Base-by-base conservation (phyloP, 2,797 vertebrate genomes). In the Coregonus ussuriensis region DNA sequence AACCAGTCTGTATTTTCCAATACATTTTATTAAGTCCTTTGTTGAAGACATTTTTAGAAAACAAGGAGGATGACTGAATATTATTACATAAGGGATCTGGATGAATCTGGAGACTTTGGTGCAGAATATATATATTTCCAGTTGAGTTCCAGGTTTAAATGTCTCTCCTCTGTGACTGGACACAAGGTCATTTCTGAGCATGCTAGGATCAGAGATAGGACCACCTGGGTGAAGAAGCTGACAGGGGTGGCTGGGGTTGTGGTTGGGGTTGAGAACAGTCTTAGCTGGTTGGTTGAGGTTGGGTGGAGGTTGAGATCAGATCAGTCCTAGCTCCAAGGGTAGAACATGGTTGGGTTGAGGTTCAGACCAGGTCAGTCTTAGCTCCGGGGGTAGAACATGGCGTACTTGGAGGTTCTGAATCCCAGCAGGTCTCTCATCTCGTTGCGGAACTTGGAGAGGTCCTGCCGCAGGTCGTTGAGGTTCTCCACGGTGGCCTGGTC, bases 401-500 rank as follows among this genome's bases (percentile, higher is more conserved):
- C 98, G 18, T 99, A 99, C 92, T 99, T 99, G 79, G 98, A 98
- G 74, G 98, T 99, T 85, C 98, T 95, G 88, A 99, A 99, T 65
- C 98, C 98, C 80, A 99, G 95, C 81, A 99, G 93, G 89, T 99
- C 98, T 79, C 98, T 94, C 95, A 99, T 98, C 91, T 99, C 98
- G 2, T 99, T 99, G 72, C 98, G 96, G 87, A 99, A 99, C 81
- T 99, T 99, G 70, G 98, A 99, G 77, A 99, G 94, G 84, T 99
- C 98, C 84, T 99, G 98, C 15, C 97, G 94, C 74, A 99, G 94
- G 80, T 99, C 98, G 3, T 97, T 98, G 37, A 99, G 95, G 87
- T 98, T 99, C 85, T 99, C 98, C 93, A 99, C 96, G 0, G 98
- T 99, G 70, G 98, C 98, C 88, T 99, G 98, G 83, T 99, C 98